phyloP scores from a whole-genome alignment of 2,888 invertebrate species.

The Gari tellinella region DNA sequence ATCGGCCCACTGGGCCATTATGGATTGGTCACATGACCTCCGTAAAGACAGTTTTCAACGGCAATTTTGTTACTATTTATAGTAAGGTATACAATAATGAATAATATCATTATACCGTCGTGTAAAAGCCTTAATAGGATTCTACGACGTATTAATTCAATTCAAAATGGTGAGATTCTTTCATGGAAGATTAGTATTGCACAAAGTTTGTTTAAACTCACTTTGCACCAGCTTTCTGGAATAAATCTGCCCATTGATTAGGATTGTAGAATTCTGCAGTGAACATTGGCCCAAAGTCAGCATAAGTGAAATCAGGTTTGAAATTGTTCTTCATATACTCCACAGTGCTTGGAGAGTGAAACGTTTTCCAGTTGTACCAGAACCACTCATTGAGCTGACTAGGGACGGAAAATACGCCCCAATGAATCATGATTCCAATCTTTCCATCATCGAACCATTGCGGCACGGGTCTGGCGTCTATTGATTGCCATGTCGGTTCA shows the following conservation, averaged over 20 bases:
- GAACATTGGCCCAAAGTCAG: constrained; percentile 94
- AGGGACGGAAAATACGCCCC: constrained; percentile 85
- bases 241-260: constrained; percentile 92
- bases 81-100: too few species aligned
- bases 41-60: too few species aligned
- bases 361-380: constrained; percentile 91
- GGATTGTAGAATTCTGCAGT: constrained; percentile 95
- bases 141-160: too few species aligned
- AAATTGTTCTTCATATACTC: constrained; percentile 93
- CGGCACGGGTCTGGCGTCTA: constrained; percentile 84
- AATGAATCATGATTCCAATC: constrained; percentile 85
- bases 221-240: constrained; percentile 93
- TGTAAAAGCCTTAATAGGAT: too few species aligned
- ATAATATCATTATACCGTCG: too few species aligned
- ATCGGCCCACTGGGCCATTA: too few species aligned
- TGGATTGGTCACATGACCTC: too few species aligned
- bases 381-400: constrained; percentile 92
- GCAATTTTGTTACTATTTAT: too few species aligned
- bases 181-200: too few species aligned
- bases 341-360: constrained; percentile 61
- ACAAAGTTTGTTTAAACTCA: too few species aligned
- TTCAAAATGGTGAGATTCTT: too few species aligned
- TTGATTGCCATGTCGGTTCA: constrained; percentile 74
- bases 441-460: constrained; percentile 85
- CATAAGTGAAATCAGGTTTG: constrained; percentile 94